Evolutionary conservation across 2,797 vertebrate genomes (phyloP).

Genomic region (Gallirallus australis): DNA sequence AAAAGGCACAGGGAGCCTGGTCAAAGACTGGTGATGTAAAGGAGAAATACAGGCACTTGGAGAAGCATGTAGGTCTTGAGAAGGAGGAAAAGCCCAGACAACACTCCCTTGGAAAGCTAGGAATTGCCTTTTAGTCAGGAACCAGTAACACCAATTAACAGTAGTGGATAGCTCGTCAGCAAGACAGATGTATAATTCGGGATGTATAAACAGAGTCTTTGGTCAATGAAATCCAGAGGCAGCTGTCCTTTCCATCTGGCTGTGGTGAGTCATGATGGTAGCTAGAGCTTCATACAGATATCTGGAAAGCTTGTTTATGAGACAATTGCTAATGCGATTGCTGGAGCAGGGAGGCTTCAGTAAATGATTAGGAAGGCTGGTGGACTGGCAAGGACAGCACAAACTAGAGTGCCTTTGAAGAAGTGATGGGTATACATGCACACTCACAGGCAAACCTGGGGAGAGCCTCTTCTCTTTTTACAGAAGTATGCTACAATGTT

Average conservation of each 20-base stretch:
- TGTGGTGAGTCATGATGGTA: neutral
- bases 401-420: neutral
- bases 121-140: neutral
- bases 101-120: neutral
- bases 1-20: neutral
- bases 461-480: neutral
- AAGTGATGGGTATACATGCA: too few species aligned
- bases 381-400: neutral
- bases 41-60: neutral
- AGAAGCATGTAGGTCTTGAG: neutral
- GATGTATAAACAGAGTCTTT: neutral
- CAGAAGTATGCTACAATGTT: neutral
- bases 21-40: neutral
- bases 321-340: neutral
- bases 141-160: neutral
- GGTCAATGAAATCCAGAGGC: neutral
- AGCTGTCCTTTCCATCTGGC: rapidly evolving
- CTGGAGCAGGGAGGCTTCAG: neutral
- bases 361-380: neutral
- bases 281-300: neutral
- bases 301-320: neutral
- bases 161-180: neutral
- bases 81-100: neutral
- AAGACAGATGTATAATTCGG: rapidly evolving
- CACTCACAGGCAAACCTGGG: neutral